Evolutionary conservation across 2,113 vertebrate genomes (phyloP).

Genomic region (Pangasianodon hypophthalmus): DNA sequence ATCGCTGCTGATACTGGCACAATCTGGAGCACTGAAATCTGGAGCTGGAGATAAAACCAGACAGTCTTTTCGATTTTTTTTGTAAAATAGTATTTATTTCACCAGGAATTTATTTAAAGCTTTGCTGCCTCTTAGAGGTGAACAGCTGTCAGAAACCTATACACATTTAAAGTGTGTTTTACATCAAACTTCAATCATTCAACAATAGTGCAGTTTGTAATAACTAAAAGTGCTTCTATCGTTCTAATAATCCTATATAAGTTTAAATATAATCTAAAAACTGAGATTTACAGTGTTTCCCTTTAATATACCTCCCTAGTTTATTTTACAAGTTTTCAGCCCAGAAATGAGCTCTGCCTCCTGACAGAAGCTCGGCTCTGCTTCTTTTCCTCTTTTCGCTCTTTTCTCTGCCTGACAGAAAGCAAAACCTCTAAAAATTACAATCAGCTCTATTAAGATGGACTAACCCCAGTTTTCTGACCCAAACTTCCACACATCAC

Average conservation of each 20-base stretch:
- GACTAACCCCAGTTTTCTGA: background rate
- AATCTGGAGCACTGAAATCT: slow-evolving; percentile 24
- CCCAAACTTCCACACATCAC: background rate
- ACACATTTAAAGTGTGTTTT: background rate
- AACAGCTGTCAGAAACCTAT: background rate
- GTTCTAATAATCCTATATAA: background rate
- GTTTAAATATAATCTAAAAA: background rate
- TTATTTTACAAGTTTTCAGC: background rate
- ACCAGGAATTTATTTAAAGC: background rate
- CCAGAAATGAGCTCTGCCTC: background rate
- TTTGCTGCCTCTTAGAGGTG: background rate
- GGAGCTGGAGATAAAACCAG: slow-evolving; percentile 38
- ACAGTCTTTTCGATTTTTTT: background rate
- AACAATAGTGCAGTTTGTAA: background rate
- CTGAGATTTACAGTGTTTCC: background rate
- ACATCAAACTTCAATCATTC: background rate
- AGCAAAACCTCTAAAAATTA: background rate
- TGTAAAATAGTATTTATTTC: background rate
- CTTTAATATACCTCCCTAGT: background rate
- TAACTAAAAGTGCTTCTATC: background rate
- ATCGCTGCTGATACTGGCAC: slow-evolving; percentile 33
- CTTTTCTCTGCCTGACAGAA: background rate
- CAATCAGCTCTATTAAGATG: background rate
- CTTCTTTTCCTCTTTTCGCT: background rate
- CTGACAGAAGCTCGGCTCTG: background rate